Percentiles rank a stretch among this genome's conserved stretches.
These are phyloP conservation scores for Pangasius djambal DNA, from an alignment of 2,797 vertebrate genomes.

Conservation along the genomic window DNA sequence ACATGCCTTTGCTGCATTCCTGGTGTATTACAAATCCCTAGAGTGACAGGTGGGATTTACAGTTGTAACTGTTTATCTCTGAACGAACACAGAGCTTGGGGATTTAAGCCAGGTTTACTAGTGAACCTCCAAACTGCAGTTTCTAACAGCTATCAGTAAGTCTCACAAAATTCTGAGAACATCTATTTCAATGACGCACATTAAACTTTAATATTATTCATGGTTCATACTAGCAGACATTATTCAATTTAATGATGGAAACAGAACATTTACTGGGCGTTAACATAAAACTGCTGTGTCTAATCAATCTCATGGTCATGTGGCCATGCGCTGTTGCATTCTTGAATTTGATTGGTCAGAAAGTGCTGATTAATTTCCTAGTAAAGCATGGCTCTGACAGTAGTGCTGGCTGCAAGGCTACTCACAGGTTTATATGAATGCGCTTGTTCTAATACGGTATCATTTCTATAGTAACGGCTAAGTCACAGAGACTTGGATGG, in stretches of 20 bases:
- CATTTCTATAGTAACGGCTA: not conserved
- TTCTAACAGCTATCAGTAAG: not conserved
- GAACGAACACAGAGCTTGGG: slow-evolving; percentile 1
- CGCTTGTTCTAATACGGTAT: too few relatives aligned
- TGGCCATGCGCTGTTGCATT: not conserved
- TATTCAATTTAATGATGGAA: not conserved
- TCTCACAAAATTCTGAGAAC: not conserved
- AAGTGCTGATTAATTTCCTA: not conserved
- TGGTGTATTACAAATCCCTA: slow-evolving; percentile 65
- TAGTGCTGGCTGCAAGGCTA: too few relatives aligned
- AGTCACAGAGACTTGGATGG: not conserved
- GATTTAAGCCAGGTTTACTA: not conserved
- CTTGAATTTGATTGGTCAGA: not conserved
- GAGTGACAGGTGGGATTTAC: slow-evolving; percentile 70
- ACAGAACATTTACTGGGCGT: not conserved
- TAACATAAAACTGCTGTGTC: not conserved
- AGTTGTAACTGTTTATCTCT: slow-evolving; percentile 39
- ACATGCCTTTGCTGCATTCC: slow-evolving; percentile 71
- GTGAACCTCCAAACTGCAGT: not conserved
- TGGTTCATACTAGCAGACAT: not conserved
- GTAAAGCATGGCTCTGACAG: not conserved
- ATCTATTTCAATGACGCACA: not conserved
- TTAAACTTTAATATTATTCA: not conserved
- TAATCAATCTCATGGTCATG: not conserved
- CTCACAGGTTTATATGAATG: too few relatives aligned